These are phyloP conservation scores for Picathartes gymnocephalus DNA, from an alignment of 2,113 vertebrate species.

Conservation along the genomic window DNA sequence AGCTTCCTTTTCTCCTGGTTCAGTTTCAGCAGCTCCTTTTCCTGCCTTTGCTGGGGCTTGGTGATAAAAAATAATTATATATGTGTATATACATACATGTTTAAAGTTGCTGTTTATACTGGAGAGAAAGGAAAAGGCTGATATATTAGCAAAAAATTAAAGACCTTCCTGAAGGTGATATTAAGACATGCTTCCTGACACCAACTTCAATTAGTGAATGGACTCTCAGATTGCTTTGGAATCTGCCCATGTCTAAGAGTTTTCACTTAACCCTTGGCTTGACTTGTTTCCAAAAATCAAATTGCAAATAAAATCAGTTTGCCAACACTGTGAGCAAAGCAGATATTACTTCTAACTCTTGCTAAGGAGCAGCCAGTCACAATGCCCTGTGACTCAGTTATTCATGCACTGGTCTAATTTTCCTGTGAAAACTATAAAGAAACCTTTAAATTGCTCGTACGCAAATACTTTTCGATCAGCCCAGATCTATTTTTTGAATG, in stretches of 20 bases:
- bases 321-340: not conserved
- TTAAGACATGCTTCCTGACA: conserved; percentile 5
- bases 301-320: not conserved
- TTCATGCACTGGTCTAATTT: not conserved
- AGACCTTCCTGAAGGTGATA: conserved; percentile 4
- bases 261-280: not conserved
- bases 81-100: not conserved
- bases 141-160: not conserved
- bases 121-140: not conserved
- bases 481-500: not conserved
- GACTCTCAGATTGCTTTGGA: not conserved
- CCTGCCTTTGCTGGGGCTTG: not conserved
- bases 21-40: not conserved
- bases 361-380: not conserved
- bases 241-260: not conserved
- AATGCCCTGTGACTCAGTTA: not conserved
- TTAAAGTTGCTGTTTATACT: not conserved
- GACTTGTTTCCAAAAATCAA: not conserved
- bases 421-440: not conserved
- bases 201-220: not conserved
- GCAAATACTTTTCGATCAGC: not conserved
- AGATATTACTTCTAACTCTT: not conserved
- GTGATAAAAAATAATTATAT: not conserved
- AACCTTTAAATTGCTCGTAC: not conserved
- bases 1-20: not conserved